phyloP scores from a whole-genome alignment of 2,888 invertebrate species.

The Drosophila melanosoma region DNA sequence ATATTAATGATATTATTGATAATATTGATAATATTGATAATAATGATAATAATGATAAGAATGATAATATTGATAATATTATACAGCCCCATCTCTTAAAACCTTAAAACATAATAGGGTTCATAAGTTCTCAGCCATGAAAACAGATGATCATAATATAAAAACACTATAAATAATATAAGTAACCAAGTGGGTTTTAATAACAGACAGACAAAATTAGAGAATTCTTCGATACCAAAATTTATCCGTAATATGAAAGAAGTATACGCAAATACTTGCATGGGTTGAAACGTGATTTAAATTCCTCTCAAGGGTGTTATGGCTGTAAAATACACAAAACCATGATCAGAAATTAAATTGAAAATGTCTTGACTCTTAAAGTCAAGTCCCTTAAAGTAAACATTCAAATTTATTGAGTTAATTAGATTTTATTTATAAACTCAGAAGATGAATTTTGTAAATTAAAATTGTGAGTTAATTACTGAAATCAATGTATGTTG shows the following conservation, averaged over 20 bases:
- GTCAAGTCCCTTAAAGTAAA: neutral
- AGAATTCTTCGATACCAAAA: neutral
- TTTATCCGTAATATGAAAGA: neutral
- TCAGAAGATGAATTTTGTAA: neutral
- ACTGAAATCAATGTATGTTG: too few species aligned
- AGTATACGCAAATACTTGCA: neutral
- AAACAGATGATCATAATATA: too few species aligned
- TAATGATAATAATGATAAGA: too few species aligned
- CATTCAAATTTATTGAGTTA: neutral
- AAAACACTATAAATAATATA: neutral
- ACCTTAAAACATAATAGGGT: too few species aligned
- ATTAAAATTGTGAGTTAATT: too few species aligned
- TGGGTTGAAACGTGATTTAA: neutral
- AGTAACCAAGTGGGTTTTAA: neutral
- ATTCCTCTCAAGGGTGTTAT: neutral
- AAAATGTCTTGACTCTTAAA: too few species aligned
- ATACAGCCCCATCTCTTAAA: too few species aligned
- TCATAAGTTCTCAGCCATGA: too few species aligned
- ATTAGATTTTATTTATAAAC: neutral
- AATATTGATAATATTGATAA: too few species aligned
- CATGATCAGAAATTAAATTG: neutral
- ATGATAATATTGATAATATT: too few species aligned
- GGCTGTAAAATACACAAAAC: neutral
- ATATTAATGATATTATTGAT: too few species aligned
- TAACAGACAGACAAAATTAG: neutral